Conservation (phyloP, 1,140 invertebrate genomes). For the Pogonomyrmex barbatus region DNA sequence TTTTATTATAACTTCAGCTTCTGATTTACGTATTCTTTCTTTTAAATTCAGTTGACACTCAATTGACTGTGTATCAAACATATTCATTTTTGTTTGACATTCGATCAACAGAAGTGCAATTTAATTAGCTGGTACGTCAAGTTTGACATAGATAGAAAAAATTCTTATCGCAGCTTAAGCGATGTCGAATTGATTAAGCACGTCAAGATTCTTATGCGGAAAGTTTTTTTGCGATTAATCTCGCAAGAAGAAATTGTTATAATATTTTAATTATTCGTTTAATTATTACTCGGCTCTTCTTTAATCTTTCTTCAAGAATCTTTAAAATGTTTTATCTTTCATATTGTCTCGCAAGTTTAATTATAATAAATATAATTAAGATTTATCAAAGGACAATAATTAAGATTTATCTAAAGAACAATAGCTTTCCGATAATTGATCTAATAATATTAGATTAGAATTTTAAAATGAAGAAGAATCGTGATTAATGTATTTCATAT, state of each 20-base stretch:
- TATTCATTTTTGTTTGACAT: background rate
- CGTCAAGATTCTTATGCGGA: background rate
- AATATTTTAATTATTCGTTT: conserved; percentile 15
- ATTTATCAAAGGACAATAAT: background rate
- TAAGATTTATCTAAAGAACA: background rate
- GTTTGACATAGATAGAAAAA: conserved; percentile 3
- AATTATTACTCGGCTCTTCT: background rate
- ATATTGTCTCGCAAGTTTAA: background rate
- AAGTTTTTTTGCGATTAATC: background rate
- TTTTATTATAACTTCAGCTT: background rate
- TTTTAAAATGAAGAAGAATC: conserved; percentile 5
- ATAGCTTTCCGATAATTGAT: background rate
- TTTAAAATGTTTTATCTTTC: background rate
- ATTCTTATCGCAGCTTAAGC: conserved; percentile 11
- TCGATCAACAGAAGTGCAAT: background rate
- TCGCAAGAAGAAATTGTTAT: background rate
- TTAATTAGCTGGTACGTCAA: background rate
- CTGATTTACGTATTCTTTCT: background rate
- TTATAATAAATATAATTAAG: background rate
- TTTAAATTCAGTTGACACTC: background rate
- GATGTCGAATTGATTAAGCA: conserved; percentile 25
- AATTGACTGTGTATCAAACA: background rate
- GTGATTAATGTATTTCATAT: background rate
- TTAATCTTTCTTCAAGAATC: background rate
- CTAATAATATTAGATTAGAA: background rate